phyloP scores from a whole-genome alignment of 2,113 vertebrate species.

The Pluvianellus socialis region DNA sequence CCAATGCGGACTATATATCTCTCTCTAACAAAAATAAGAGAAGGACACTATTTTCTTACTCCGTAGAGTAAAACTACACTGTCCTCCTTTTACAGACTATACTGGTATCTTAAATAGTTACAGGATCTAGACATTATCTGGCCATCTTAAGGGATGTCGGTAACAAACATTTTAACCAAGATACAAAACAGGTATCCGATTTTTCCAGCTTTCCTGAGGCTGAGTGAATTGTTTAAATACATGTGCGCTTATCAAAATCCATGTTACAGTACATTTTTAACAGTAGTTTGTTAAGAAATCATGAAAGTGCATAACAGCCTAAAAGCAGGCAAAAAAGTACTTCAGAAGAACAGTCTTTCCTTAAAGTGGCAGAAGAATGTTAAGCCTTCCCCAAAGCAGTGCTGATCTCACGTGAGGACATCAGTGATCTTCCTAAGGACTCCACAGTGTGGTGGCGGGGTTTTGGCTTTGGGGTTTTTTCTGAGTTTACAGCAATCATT shows the following conservation, averaged over 20 bases:
- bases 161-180: conserved; percentile 54
- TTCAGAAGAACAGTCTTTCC: conserved; percentile 66
- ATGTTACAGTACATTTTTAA: conserved; percentile 69
- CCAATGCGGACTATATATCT: background rate
- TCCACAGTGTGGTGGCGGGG: background rate
- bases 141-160: background rate
- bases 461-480: background rate
- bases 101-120: background rate
- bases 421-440: conserved; percentile 26
- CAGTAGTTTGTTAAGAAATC: conserved; percentile 67
- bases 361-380: conserved; percentile 29
- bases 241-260: conserved; percentile 68
- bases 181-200: conserved; percentile 52
- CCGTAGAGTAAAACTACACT: background rate
- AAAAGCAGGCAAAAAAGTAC: conserved; percentile 65
- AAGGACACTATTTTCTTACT: background rate
- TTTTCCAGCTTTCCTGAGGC: conserved; percentile 72
- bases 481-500: background rate
- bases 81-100: conserved; percentile 8
- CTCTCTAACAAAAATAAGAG: background rate
- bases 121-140: conserved; percentile 22
- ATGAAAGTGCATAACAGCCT: conserved; percentile 73
- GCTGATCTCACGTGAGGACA: conserved; percentile 21
- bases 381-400: conserved; percentile 31
- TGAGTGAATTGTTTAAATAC: conserved; percentile 66